phyloP scores from a whole-genome alignment of 2,797 vertebrate genomes.

The Hirundo rustica region DNA sequence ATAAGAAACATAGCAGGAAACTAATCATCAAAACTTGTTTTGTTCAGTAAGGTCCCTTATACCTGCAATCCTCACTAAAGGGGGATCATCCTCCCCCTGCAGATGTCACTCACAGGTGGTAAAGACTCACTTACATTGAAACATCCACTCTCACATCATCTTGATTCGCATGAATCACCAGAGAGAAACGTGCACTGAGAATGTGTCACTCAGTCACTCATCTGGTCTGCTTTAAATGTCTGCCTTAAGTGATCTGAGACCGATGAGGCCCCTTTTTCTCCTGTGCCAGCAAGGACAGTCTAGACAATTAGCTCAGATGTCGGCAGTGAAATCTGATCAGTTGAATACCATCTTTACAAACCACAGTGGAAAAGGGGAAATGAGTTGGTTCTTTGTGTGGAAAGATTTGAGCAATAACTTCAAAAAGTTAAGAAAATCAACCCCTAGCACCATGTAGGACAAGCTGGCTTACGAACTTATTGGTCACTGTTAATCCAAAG shows the following conservation, averaged over 20 bases:
- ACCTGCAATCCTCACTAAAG: not conserved
- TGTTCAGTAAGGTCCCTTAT: not conserved
- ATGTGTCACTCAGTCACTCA: slow-evolving; percentile 16
- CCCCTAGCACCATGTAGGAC: not conserved
- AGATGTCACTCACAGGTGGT: not conserved
- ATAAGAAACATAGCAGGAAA: not conserved
- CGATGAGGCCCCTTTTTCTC: not conserved
- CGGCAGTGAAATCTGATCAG: not conserved
- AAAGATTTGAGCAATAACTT: not conserved
- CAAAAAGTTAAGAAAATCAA: not conserved
- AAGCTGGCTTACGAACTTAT: not conserved
- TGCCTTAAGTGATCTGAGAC: slow-evolving; percentile 3
- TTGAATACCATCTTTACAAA: not conserved
- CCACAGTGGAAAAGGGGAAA: not conserved
- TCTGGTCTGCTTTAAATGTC: not conserved
- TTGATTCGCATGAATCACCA: not conserved
- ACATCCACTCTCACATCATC: not conserved
- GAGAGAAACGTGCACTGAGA: not conserved
- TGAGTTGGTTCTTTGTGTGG: not conserved
- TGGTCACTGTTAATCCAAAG: not conserved
- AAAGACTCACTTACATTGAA: not conserved
- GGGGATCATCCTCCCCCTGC: not conserved
- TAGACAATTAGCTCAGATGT: not conserved
- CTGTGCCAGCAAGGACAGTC: not conserved
- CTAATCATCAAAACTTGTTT: not conserved